phyloP scores from a whole-genome alignment of 1,140 invertebrate species.

The Leucophenga varia region DNA sequence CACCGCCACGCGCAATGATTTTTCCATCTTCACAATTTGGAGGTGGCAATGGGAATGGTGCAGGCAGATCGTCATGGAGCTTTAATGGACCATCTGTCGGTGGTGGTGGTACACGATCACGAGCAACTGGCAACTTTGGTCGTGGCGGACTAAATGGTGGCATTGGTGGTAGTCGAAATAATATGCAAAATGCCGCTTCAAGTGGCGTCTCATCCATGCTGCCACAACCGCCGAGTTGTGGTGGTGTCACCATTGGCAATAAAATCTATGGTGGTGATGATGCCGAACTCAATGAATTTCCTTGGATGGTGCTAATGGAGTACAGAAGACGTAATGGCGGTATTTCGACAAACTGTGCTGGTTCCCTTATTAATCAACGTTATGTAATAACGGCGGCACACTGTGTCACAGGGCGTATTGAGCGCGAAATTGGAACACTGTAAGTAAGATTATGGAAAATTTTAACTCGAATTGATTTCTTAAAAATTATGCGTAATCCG shows the following conservation, averaged over 20 bases:
- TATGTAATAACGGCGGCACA: slow-evolving; percentile 73
- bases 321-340: slow-evolving; percentile 54
- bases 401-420: slow-evolving; percentile 61
- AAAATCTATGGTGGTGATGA: slow-evolving; percentile 50
- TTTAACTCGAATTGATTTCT: too few species aligned
- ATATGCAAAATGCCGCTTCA: too few species aligned
- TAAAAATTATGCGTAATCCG: too few species aligned
- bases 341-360: slow-evolving; percentile 60
- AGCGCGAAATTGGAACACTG: slow-evolving; percentile 57
- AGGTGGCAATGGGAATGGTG: slow-evolving; percentile 24
- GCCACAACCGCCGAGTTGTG: slow-evolving; percentile 39
- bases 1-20: slow-evolving; percentile 6
- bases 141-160: not conserved
- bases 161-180: not conserved
- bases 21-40: too few species aligned
- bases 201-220: slow-evolving; percentile 23
- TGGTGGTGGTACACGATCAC: not conserved
- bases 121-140: not conserved
- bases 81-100: too few species aligned
- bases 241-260: slow-evolving; percentile 42
- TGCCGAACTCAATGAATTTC: slow-evolving; percentile 60
- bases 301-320: slow-evolving; percentile 66
- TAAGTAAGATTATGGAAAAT: too few species aligned
- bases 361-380: slow-evolving; percentile 57
- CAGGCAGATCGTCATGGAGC: too few species aligned